Conservation (phyloP, 2,797 vertebrate genomes). For the Scleropages formosus region DNA sequence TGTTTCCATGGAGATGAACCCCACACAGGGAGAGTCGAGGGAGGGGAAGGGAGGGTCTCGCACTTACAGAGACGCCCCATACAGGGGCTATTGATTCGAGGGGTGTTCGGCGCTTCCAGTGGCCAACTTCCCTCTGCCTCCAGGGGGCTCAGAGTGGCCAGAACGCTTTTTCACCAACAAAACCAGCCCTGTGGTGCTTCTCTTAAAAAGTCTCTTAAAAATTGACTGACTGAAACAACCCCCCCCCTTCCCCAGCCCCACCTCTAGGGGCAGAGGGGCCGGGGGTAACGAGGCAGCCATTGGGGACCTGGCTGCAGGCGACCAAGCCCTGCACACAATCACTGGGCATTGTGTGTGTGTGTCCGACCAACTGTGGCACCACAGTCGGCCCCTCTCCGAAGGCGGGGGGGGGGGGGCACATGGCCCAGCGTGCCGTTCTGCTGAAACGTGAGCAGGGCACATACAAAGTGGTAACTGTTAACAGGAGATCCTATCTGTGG, state of each 20-base stretch:
- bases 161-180: conserved; percentile 19
- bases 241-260: no score
- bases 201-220: conserved; percentile 26
- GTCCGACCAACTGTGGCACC: no score
- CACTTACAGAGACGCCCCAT: background rate
- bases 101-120: background rate
- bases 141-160: conserved; percentile 15
- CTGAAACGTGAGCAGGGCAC: background rate
- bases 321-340: no score
- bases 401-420: background rate
- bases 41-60: background rate
- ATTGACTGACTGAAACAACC: conserved; percentile 8
- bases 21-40: background rate
- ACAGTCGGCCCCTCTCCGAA: background rate
- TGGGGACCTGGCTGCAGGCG: background rate
- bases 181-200: background rate
- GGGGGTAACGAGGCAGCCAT: background rate
- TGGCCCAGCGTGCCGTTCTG: background rate
- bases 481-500: background rate
- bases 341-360: background rate
- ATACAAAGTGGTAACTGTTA: background rate
- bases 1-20: background rate
- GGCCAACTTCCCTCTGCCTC: background rate
- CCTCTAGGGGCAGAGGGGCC: background rate
- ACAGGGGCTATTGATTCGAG: no score